These are phyloP conservation scores for Resseliella maxima DNA, from an alignment of 2,888 invertebrate species.

Conservation along the genomic window DNA sequence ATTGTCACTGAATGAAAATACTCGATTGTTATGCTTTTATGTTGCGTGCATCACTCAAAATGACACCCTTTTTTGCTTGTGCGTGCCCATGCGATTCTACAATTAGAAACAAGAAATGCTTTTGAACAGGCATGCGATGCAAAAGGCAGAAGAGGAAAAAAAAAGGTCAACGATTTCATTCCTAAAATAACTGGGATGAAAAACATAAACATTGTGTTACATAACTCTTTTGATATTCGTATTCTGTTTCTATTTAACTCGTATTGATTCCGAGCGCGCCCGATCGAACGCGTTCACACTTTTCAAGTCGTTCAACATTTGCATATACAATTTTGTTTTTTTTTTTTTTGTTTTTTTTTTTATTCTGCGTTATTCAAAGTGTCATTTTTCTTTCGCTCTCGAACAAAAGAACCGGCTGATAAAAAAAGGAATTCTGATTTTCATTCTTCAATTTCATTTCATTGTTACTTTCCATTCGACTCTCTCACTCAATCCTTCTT, in stretches of 20 bases:
- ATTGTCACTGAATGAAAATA: slow-evolving; percentile 7
- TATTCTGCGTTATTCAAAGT: too few species aligned
- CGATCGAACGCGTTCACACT: slow-evolving; percentile 30
- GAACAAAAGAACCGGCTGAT: slow-evolving; percentile 9
- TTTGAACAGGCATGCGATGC: not conserved
- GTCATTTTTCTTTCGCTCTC: slow-evolving; percentile 14
- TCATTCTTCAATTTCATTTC: not conserved
- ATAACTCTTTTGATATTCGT: too few species aligned
- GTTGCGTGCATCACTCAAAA: slow-evolving; percentile 15
- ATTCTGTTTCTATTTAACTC: not conserved
- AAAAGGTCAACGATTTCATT: slow-evolving; percentile 15
- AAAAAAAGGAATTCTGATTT: not conserved
- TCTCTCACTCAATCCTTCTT: not conserved
- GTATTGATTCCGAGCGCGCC: not conserved
- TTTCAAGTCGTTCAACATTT: not conserved
- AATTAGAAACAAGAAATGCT: not conserved
- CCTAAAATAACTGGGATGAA: not conserved
- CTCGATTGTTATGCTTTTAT: not conserved
- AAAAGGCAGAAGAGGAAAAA: not conserved
- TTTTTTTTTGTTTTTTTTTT: too few species aligned
- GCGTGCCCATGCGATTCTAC: slow-evolving; percentile 10
- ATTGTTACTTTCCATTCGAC: not conserved
- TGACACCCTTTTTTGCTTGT: not conserved
- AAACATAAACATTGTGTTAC: not conserved
- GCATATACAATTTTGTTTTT: not conserved